Conservation (phyloP, 2,797 vertebrate species). For the Macropus fuliginosus region DNA sequence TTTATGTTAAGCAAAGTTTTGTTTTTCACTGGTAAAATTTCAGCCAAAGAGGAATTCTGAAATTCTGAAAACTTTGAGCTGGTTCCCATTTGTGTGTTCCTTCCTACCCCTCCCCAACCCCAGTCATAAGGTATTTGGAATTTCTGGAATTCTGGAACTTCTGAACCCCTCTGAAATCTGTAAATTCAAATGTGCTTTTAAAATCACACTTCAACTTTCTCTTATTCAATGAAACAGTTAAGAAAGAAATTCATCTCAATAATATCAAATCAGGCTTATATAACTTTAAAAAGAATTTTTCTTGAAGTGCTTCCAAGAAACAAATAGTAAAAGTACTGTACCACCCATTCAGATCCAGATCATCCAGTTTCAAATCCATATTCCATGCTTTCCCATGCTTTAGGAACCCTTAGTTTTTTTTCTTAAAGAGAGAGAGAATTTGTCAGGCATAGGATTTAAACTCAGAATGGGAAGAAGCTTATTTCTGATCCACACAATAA, state of each 20-base stretch:
- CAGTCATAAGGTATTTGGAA: neutral
- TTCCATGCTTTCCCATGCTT: neutral
- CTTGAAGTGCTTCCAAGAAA: neutral
- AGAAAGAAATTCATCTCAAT: no score
- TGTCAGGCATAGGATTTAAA: neutral
- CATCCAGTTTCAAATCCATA: neutral
- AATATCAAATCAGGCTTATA: no score
- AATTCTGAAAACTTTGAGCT: neutral
- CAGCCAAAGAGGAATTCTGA: neutral
- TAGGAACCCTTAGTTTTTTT: neutral
- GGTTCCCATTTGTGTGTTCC: neutral
- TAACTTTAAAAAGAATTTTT: slow-evolving; percentile 1
- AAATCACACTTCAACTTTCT: no score
- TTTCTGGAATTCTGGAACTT: no score
- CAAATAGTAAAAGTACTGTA: slow-evolving; percentile 3
- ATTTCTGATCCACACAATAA: no score
- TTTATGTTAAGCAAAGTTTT: neutral
- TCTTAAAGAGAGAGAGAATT: neutral
- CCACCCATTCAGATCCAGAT: neutral
- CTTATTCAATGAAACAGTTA: no score
- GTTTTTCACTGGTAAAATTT: neutral
- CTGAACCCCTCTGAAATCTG: no score
- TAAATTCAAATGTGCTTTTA: no score
- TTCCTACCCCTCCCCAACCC: no score
- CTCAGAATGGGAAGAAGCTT: no score